Evolutionary conservation across 2,888 invertebrate genomes (phyloP).

Genomic region (Polia nebulosa): DNA sequence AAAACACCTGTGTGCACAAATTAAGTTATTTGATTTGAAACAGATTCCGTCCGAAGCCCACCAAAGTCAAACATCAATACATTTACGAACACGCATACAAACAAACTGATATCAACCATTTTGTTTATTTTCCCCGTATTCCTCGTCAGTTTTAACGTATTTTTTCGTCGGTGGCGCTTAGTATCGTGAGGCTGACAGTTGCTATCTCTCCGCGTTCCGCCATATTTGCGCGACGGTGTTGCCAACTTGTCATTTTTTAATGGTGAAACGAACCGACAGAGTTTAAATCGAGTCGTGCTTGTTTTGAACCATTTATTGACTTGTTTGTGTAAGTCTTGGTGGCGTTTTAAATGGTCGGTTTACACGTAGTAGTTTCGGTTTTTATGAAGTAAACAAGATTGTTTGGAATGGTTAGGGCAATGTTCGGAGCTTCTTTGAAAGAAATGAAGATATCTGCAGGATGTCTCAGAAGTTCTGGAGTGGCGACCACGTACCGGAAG

Average conservation of each 20-base stretch:
- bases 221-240: slow-evolving; percentile 69
- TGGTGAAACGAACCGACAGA: slow-evolving; percentile 31
- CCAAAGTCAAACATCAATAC: slow-evolving; percentile 45
- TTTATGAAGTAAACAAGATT: background rate
- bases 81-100: slow-evolving; percentile 29
- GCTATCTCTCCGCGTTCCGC: slow-evolving; percentile 71
- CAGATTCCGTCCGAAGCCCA: background rate
- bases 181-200: slow-evolving; percentile 69
- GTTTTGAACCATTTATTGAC: slow-evolving; percentile 52
- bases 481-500: no score
- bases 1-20: no score
- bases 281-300: slow-evolving; percentile 47
- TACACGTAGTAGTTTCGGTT: background rate
- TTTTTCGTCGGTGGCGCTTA: slow-evolving; percentile 64
- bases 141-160: slow-evolving; percentile 55
- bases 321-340: slow-evolving; percentile 48
- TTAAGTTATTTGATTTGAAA: no score
- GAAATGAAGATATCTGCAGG: no score
- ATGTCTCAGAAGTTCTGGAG: no score
- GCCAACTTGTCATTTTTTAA: slow-evolving; percentile 63
- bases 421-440: no score
- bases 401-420: background rate
- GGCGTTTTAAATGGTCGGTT: slow-evolving; percentile 33
- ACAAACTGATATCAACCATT: slow-evolving; percentile 35
- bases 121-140: slow-evolving; percentile 57